These are phyloP conservation scores for Mustelus asterias DNA, from an alignment of 2,113 vertebrate species.

Conservation along the genomic window DNA sequence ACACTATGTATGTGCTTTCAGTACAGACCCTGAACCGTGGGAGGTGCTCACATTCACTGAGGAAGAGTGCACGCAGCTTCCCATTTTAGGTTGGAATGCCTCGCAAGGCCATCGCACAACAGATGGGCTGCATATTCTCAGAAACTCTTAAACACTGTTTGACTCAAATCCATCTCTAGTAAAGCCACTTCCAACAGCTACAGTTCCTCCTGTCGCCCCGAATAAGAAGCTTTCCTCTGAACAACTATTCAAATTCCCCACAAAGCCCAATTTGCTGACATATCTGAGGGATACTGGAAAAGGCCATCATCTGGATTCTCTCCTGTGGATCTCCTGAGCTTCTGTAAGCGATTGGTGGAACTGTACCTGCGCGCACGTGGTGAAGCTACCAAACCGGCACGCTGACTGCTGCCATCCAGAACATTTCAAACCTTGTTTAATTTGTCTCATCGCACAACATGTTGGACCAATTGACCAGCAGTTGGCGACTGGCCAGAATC, in stretches of 20 bases:
- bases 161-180: background rate
- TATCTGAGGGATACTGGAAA: background rate
- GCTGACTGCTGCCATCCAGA: background rate
- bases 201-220: background rate
- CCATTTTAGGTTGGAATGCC: background rate
- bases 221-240: background rate
- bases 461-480: background rate
- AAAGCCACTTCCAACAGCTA: background rate
- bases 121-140: background rate
- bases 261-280: background rate
- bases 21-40: background rate
- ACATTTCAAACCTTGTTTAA: background rate
- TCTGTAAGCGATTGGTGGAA: no score
- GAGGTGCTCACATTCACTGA: background rate
- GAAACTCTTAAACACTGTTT: background rate
- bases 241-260: background rate
- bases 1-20: background rate
- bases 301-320: no score
- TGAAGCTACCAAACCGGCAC: background rate
- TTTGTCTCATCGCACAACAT: background rate
- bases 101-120: background rate
- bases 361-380: background rate
- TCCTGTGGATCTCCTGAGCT: no score
- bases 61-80: background rate
- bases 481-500: background rate